Base-by-base conservation (phyloP, 2,113 vertebrate genomes). In the Triplophysa dalaica region DNA sequence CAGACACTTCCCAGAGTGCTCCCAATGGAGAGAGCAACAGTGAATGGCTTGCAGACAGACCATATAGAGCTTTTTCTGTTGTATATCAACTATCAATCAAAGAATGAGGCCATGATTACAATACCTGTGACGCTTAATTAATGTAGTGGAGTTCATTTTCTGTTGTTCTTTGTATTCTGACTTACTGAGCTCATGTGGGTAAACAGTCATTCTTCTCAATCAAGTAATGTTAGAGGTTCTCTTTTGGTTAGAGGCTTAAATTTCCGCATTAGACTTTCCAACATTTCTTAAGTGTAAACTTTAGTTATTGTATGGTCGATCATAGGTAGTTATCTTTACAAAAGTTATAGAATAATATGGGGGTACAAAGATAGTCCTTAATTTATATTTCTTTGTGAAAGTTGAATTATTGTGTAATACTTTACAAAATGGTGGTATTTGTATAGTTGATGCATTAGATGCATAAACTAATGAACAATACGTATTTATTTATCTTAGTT, bases 1-100 rank as follows among this genome's bases (percentile, higher is more conserved):
- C 91, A 92, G 92, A 87, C 87, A 90, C 88, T 92, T 92, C 88
- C 91, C 89, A 88, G 88, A 91, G 88, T 88, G 84, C 81, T 89
- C 85, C 90, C 91, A 70, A 29, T 84, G 87, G 89, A 85, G 75
- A 54, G 73, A 6, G 79, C 79, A 80, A 83, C 43, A 78, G 85
- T 84, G 70, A 84, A 75, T n/a, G 77, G 84, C 72, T 84, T 88
- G 81, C 79, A 64, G 82, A 78, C 78, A 38, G 61, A 77, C 29
- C 38, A 52, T 79, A 19, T 65, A 56, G 33, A 33, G 17, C 38
- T 88, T 84, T 85, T 56, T 84, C 66, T 81, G 73, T 56, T 10
- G 63, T 69, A 33, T 41, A 2, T 69, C 65, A 75, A 21, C 43
- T 73, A 58, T 41, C 13, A 43, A 16, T 73, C 54, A 61, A 7